Evolutionary conservation across 2,797 vertebrate genomes (phyloP).

Genomic region (Prunella strophiata): DNA sequence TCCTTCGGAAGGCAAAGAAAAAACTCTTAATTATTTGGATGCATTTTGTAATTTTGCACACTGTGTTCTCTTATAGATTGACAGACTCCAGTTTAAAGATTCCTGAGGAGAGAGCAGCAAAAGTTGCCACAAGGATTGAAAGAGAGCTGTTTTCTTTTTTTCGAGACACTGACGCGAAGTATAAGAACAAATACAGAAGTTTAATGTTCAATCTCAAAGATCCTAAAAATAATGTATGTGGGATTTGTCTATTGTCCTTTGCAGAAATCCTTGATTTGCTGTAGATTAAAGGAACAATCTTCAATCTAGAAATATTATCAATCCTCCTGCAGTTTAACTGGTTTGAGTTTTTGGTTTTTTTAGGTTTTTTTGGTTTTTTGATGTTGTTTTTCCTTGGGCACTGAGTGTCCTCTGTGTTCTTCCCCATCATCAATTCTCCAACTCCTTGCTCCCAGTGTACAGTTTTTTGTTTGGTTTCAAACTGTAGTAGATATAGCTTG

Average conservation of each 20-base stretch:
- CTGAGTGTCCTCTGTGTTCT: not conserved
- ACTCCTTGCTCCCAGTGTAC: not conserved
- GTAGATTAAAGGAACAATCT: not conserved
- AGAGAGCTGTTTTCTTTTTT: conserved; percentile 95
- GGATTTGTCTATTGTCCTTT: not conserved
- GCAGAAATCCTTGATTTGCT: not conserved
- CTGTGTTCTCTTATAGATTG: conserved; percentile 77
- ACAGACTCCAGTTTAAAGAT: conserved; percentile 91
- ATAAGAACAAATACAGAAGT: conserved; percentile 99
- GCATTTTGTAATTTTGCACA: not conserved
- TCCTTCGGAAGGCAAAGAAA: not conserved
- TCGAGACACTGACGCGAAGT: conserved; percentile 97
- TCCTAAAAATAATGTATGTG: conserved; percentile 95
- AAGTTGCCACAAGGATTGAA: conserved; percentile 93
- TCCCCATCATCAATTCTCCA: not conserved
- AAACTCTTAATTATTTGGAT: not conserved
- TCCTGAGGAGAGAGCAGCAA: conserved; percentile 88
- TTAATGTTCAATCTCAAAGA: conserved; percentile 99
- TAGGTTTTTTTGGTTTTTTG: not conserved
- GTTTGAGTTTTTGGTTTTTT: not conserved
- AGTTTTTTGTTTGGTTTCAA: not conserved
- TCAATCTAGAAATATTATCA: not conserved
- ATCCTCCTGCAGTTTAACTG: not conserved
- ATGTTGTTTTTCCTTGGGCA: not conserved
- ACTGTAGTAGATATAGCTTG: not conserved